These are phyloP conservation scores for Malurus splendens DNA, from an alignment of 2,797 vertebrate genomes.

Conservation along the genomic window DNA sequence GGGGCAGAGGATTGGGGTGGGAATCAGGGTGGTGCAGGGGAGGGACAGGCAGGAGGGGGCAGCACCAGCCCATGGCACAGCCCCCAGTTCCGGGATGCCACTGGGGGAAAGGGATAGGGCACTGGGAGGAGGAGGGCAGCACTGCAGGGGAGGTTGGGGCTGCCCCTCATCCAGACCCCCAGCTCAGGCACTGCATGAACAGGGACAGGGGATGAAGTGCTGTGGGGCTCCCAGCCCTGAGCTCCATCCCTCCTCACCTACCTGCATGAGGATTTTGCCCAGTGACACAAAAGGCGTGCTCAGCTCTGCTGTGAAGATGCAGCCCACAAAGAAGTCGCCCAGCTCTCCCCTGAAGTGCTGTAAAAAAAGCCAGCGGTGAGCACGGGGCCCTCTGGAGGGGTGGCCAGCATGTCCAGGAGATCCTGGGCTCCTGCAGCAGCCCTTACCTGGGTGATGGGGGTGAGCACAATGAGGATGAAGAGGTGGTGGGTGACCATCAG, in stretches of 20 bases:
- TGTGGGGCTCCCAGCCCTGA: neutral
- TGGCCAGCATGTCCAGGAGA: neutral
- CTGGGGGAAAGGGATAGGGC: neutral
- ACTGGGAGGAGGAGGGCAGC: neutral
- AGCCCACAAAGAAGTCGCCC: slow-evolving; percentile 95
- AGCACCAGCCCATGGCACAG: neutral
- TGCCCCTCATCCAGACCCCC: neutral
- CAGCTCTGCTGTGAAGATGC: slow-evolving; percentile 92
- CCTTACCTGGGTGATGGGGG: slow-evolving; percentile 89
- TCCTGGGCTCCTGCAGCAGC: neutral
- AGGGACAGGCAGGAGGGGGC: neutral
- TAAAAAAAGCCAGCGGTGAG: neutral
- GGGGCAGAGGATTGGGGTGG: neutral
- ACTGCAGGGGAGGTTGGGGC: neutral
- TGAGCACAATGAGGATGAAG: slow-evolving; percentile 86
- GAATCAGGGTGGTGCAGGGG: neutral
- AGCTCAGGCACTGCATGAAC: neutral
- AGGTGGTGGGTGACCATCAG: slow-evolving; percentile 93
- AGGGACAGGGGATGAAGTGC: neutral
- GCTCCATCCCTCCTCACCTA: slow-evolving; percentile 17
- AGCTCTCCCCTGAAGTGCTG: slow-evolving; percentile 88
- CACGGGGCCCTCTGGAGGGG: fast-evolving
- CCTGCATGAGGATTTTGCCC: slow-evolving; percentile 96
- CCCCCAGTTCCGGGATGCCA: neutral
- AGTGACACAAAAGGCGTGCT: slow-evolving; percentile 96